These are phyloP conservation scores for Botrylloides violaceus DNA, from an alignment of 23 tunicate genomes.

Conservation along the genomic window DNA sequence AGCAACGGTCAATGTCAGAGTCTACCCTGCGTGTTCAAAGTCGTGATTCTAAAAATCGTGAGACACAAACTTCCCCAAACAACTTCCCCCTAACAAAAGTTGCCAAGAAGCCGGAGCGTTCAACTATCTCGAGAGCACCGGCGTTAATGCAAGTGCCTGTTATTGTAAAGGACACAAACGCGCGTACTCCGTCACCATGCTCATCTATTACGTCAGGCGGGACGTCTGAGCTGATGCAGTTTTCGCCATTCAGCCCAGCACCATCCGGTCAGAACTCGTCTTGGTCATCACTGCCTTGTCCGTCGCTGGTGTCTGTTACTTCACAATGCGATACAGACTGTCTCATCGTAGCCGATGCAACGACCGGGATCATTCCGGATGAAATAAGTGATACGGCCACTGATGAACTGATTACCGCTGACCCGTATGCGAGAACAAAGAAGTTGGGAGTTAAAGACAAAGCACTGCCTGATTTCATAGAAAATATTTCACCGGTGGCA, in stretches of 20 bases:
- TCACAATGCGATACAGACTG: constrained; percentile 81
- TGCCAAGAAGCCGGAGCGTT: no score
- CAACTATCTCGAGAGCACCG: background rate
- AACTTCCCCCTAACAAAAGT: no score
- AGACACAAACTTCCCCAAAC: no score
- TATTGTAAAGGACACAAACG: background rate
- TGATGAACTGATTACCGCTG: constrained; percentile 20
- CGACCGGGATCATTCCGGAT: constrained; percentile 41
- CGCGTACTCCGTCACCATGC: background rate
- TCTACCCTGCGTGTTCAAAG: no score
- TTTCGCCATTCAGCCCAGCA: constrained; percentile 10
- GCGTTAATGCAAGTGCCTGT: background rate
- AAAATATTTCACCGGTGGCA: no score
- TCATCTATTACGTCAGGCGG: constrained; percentile 22
- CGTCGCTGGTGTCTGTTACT: constrained; percentile 20
- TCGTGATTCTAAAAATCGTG: no score
- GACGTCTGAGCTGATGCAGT: constrained; percentile 19
- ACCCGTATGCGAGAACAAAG: constrained; percentile 21
- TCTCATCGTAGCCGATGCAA: constrained; percentile 61
- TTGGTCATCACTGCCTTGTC: constrained; percentile 6
- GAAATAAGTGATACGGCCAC: constrained; percentile 15
- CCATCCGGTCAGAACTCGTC: constrained; percentile 9
- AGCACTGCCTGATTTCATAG: no score
- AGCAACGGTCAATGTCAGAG: no score
- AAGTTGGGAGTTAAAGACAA: no score